Percentiles rank a stretch among this genome's conserved stretches.
phyloP scores from a whole-genome alignment of 2,888 invertebrate genomes.

The Tiliacea aurago region DNA sequence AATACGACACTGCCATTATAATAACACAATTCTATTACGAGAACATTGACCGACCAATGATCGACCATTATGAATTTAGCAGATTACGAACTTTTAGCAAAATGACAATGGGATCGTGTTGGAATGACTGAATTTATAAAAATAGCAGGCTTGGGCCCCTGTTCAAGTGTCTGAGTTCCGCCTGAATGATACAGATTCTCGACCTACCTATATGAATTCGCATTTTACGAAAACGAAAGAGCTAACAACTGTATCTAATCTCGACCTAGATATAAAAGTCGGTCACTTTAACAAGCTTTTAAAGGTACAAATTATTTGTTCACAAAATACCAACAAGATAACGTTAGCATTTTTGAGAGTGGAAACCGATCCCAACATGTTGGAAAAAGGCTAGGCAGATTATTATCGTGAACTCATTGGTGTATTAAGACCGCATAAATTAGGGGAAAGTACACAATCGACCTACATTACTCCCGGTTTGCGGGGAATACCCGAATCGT shows the following conservation, averaged over 20 bases:
- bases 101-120: too few species aligned
- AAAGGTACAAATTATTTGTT: conserved; percentile 30
- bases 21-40: too few species aligned
- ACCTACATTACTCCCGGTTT: too few species aligned
- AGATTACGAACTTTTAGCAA: too few species aligned
- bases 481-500: too few species aligned
- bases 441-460: too few species aligned
- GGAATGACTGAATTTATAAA: too few species aligned
- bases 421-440: too few species aligned
- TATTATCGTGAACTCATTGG: background rate
- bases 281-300: conserved; percentile 19
- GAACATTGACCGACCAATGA: too few species aligned
- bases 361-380: background rate
- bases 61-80: too few species aligned
- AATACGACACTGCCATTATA: too few species aligned
- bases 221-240: conserved; percentile 46
- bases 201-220: conserved; percentile 17
- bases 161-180: conserved; percentile 3
- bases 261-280: conserved; percentile 41
- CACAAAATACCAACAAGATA: conserved; percentile 26
- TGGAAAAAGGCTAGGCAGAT: background rate
- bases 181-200: conserved; percentile 14
- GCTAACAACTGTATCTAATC: conserved; percentile 60
- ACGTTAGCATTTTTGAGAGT: background rate
- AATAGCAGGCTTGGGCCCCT: too few species aligned